phyloP scores from a whole-genome alignment of 2,113 vertebrate species.

The Gambusia affinis region DNA sequence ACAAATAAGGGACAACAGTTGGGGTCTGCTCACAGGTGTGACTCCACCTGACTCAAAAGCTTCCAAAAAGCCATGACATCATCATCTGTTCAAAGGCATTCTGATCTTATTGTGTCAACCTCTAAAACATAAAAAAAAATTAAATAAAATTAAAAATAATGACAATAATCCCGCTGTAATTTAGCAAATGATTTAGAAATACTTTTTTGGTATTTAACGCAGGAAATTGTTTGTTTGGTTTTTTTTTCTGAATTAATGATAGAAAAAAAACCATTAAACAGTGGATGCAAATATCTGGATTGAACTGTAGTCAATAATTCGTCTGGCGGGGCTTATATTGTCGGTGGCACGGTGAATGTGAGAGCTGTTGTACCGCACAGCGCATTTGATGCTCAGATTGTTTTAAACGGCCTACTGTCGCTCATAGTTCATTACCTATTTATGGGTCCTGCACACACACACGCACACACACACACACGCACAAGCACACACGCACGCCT shows the following conservation, averaged over 20 bases:
- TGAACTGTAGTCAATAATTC: conserved; percentile 16
- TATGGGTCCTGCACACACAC: conserved; percentile 73
- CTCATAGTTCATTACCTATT: conserved; percentile 69
- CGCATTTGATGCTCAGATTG: conserved; percentile 71
- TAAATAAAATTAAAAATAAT: too few relatives aligned
- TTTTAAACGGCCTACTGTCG: conserved; percentile 57
- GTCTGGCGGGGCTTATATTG: conserved; percentile 25
- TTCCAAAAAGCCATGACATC: background rate
- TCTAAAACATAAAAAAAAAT: background rate
- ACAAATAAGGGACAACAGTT: background rate
- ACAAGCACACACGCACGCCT: conserved; percentile 71
- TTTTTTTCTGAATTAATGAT: background rate
- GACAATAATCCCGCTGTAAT: background rate
- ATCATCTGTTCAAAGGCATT: background rate
- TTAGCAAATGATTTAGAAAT: background rate
- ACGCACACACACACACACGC: conserved; percentile 76
- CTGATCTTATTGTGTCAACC: background rate
- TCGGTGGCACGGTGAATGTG: conserved; percentile 25
- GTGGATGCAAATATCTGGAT: too few relatives aligned
- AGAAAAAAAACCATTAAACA: background rate
- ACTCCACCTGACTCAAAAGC: background rate
- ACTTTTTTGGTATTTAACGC: background rate
- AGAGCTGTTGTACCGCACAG: conserved; percentile 1
- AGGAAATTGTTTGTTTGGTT: background rate
- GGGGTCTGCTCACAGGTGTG: background rate